Percentiles rank a stretch among this genome's conserved stretches.
phyloP scores from a whole-genome alignment of 2,113 vertebrate species.

The Addax nasomaculatus region DNA sequence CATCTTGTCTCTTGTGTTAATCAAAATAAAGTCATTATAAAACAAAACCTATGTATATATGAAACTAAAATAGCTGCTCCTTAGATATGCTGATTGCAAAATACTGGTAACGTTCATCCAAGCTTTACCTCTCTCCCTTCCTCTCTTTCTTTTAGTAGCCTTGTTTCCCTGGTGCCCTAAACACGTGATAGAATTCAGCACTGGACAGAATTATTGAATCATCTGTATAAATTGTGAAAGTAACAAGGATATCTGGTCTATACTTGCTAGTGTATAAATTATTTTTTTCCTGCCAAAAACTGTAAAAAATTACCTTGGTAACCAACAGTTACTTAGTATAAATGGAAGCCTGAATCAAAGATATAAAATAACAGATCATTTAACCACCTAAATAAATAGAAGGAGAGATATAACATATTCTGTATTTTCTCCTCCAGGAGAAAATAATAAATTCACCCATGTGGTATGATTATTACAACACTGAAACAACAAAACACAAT shows the following conservation, averaged over 20 bases:
- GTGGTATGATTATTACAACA: neutral
- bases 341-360: slow-evolving; percentile 35
- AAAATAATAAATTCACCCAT: neutral
- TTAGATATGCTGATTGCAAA: neutral
- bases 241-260: neutral
- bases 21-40: neutral
- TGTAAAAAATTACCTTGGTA: neutral
- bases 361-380: neutral
- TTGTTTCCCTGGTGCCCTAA: neutral
- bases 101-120: neutral
- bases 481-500: neutral
- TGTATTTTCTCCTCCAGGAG: neutral
- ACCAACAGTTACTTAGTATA: slow-evolving; percentile 1
- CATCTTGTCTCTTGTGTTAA: neutral
- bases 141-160: neutral
- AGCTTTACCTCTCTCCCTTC: neutral
- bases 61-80: neutral
- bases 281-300: slow-evolving; percentile 37
- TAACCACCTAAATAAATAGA: neutral
- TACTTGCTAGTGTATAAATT: neutral
- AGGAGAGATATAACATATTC: neutral
- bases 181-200: neutral
- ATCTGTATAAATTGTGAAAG: neutral
- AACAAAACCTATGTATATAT: neutral
- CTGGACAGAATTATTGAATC: neutral